Evolutionary conservation across 2,113 vertebrate genomes (phyloP).

Genomic region (Pteropus alecto): DNA sequence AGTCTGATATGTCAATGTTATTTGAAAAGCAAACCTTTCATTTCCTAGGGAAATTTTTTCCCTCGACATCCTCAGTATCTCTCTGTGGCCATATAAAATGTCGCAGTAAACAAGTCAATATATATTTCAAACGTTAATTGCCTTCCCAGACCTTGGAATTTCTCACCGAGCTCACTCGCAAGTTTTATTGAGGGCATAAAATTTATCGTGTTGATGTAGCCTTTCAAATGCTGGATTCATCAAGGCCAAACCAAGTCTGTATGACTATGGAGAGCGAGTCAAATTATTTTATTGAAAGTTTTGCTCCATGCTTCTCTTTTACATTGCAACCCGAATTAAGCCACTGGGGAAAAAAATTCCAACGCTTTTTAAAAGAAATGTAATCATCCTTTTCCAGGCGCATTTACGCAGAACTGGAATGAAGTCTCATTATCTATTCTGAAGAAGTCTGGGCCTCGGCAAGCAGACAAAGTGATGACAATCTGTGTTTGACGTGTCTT

Average conservation of each 20-base stretch:
- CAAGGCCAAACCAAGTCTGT: conserved; percentile 57
- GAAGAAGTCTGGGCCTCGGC: conserved; percentile 6
- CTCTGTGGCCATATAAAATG: conserved; percentile 77
- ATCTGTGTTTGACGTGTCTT: conserved; percentile 14
- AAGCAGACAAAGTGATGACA: background rate
- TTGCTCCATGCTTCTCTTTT: background rate
- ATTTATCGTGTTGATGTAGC: conserved; percentile 77
- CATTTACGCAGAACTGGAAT: background rate
- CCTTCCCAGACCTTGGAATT: conserved; percentile 74
- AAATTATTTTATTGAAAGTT: conserved; percentile 37
- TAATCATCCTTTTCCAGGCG: conserved; percentile 43
- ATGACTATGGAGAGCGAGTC: conserved; percentile 33
- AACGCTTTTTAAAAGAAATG: conserved; percentile 40
- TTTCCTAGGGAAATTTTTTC: conserved; percentile 62
- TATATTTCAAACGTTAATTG: conserved; percentile 80
- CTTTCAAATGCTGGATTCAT: conserved; percentile 69
- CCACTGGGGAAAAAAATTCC: background rate
- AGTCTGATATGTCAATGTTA: background rate
- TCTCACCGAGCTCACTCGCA: conserved; percentile 76
- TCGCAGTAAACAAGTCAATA: conserved; percentile 80
- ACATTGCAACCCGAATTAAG: conserved; percentile 55
- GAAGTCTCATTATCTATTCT: conserved; percentile 9
- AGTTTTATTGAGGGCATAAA: conserved; percentile 77
- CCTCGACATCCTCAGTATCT: conserved; percentile 29
- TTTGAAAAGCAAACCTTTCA: conserved; percentile 57